Base-by-base conservation (phyloP, 2,888 invertebrate species). In the Trypoxylon attenuatum region DNA sequence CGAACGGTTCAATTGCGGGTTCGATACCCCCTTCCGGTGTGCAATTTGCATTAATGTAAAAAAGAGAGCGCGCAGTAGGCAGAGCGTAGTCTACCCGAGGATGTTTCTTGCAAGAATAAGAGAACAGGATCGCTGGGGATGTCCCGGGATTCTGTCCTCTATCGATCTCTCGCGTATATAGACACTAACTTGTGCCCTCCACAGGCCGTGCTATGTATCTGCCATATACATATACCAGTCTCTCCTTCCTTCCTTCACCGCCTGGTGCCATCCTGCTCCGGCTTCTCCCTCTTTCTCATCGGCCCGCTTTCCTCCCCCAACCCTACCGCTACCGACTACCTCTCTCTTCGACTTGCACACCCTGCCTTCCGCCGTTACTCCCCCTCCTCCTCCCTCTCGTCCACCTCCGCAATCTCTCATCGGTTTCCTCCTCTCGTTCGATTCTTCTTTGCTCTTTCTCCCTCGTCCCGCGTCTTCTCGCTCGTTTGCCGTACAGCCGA, bases 131-230 rank as follows among this genome's bases (percentile, higher is more conserved):
- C 82, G 84, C 84, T 84, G 84, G 84, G 85, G 84, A 84, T 84
- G 84, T 83, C 85, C 85, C 84, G 85, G 85, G 85, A 84, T 85
- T 84, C 85, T 85, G 85, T 84, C 84, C 84, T 85, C 85, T 85
- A 85, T 85, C 85, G 85, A 85, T 85, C 84, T 84, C 81, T 66
- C 69, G 78, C 77, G 80, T 80, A 83, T 83, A 84, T 83, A 84
- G 82, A 84, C 82, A 82, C 83, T 83, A 84, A 83, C 83, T 84
- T 82, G 84, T 83, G 82, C 83, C 82, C 82, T 83, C 84, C 81
- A 73, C 84, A 82, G 79, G 76, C 79, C 79, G 78, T 76, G 81
- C 81, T 80, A 80, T 82, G 81, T 81, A 82, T 80, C 81, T 69
- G 73, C 75, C 71, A 63, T 76, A 76, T 76, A 79, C 65, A 78